A percentile compares a stretch with the other conserved stretches of the same genome.
These are phyloP conservation scores for Steinernema scapterisci DNA, from an alignment of 2,888 invertebrate species.

Conservation along the genomic window DNA sequence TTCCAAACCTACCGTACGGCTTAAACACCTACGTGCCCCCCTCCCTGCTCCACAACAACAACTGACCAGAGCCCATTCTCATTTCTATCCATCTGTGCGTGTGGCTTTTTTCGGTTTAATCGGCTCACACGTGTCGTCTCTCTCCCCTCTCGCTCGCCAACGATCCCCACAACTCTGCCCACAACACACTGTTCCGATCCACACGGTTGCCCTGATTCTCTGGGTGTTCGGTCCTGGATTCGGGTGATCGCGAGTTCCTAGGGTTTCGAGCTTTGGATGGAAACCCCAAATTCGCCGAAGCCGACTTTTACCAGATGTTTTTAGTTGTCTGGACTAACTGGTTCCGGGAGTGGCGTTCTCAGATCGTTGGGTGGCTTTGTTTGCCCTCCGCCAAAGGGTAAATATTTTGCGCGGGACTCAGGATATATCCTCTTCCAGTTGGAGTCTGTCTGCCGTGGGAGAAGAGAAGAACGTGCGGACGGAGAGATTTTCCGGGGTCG, in stretches of 20 bases:
- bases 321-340: neutral
- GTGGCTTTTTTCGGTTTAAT: neutral
- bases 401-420: constrained; percentile 15
- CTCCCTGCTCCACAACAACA: neutral
- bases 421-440: neutral
- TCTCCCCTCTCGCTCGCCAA: neutral
- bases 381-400: constrained; percentile 10
- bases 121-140: constrained; percentile 25
- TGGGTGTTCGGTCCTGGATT: too few species aligned
- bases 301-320: constrained; percentile 4
- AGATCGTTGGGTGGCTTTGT: neutral
- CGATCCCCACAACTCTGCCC: neutral
- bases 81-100: too few species aligned
- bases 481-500: too few species aligned
- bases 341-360: neutral
- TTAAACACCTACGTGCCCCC: too few species aligned
- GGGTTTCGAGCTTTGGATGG: too few species aligned
- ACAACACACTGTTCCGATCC: too few species aligned
- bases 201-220: too few species aligned
- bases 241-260: too few species aligned
- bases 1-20: too few species aligned
- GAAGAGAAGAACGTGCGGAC: too few species aligned
- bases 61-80: neutral
- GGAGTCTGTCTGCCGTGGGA: too few species aligned
- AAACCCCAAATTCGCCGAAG: too few species aligned